Conservation (phyloP, 2,888 invertebrate genomes). For the Morinoia aosen region DNA sequence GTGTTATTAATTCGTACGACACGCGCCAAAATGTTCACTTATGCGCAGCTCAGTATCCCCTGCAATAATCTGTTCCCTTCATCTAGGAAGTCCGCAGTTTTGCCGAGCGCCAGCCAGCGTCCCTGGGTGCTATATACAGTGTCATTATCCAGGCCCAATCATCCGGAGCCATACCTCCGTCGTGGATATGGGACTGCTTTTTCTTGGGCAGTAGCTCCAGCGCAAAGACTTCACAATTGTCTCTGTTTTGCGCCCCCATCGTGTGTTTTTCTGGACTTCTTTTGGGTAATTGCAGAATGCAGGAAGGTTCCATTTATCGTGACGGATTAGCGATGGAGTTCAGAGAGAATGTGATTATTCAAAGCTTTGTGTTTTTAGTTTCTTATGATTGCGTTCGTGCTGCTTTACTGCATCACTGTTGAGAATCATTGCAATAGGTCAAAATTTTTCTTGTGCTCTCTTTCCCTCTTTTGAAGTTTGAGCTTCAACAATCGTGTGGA, state of each 20-base stretch:
- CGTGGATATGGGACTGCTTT: neutral
- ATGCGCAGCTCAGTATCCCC: neutral
- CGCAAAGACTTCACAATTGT: neutral
- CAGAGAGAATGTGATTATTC: neutral
- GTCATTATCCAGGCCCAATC: neutral
- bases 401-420: neutral
- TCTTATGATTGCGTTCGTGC: neutral
- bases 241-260: neutral
- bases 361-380: neutral
- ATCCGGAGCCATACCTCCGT: neutral
- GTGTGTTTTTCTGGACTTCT: neutral
- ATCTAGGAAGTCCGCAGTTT: neutral
- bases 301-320: neutral
- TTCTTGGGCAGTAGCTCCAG: neutral
- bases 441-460: neutral
- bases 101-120: neutral
- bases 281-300: neutral
- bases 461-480: neutral
- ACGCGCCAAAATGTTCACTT: neutral
- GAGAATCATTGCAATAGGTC: neutral
- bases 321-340: neutral
- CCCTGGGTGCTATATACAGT: neutral
- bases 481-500: neutral
- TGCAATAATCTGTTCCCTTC: neutral
- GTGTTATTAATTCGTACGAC: too few species aligned